Conservation (phyloP, 2,797 vertebrate species). For the Phaenicophaeus curvirostris region DNA sequence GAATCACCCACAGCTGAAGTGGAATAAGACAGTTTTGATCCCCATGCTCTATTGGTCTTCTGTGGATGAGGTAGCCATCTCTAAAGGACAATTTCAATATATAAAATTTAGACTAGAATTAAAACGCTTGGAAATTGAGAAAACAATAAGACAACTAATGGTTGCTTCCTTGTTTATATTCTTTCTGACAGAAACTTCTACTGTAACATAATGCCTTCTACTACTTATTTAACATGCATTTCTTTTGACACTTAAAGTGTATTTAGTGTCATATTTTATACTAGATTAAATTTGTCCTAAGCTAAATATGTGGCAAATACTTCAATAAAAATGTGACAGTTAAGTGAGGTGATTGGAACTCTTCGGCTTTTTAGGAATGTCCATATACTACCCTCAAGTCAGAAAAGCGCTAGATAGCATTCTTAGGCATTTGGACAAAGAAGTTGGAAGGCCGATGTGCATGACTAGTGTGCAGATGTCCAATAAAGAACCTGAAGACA, state of each 20-base stretch:
- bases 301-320: not conserved
- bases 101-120: not conserved
- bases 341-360: not conserved
- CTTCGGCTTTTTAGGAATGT: constrained; percentile 87
- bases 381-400: constrained; percentile 97
- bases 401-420: constrained; percentile 97
- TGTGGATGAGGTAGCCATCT: not conserved
- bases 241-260: not conserved
- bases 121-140: not conserved
- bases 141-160: not conserved
- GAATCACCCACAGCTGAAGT: not conserved
- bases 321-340: not conserved
- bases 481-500: constrained; percentile 98
- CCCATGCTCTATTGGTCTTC: not conserved
- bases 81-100: not conserved
- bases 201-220: not conserved
- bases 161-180: not conserved
- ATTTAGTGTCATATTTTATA: not conserved
- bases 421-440: constrained; percentile 96
- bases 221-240: not conserved
- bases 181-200: not conserved
- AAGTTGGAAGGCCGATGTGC: constrained; percentile 98
- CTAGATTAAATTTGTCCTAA: not conserved
- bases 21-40: not conserved
- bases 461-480: constrained; percentile 99